Conservation (phyloP, 2,113 vertebrate species). For the Arenaria interpres region DNA sequence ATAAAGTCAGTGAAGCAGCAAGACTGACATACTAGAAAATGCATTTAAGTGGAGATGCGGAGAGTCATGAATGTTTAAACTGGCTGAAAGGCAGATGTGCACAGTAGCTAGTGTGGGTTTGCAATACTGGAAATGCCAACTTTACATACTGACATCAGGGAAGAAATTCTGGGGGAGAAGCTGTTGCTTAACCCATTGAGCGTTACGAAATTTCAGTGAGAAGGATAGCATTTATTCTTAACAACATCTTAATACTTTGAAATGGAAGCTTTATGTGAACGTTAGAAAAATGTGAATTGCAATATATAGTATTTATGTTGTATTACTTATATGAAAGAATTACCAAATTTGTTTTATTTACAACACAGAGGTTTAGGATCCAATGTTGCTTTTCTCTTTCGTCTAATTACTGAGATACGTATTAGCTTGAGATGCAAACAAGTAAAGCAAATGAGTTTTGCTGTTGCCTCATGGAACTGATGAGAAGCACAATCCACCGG, state of each 20-base stretch:
- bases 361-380: background rate
- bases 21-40: constrained; percentile 46
- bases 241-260: background rate
- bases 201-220: background rate
- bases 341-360: background rate
- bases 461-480: background rate
- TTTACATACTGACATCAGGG: background rate
- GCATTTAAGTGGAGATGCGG: constrained; percentile 27
- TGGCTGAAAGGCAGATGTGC: constrained; percentile 49
- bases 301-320: background rate
- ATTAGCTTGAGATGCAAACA: background rate
- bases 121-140: background rate
- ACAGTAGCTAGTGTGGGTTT: constrained; percentile 2
- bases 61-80: constrained; percentile 69
- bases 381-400: background rate
- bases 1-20: constrained; percentile 20
- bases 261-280: background rate
- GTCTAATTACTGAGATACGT: background rate
- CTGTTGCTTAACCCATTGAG: background rate
- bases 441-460: background rate
- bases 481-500: background rate
- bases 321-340: background rate
- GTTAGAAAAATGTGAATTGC: background rate
- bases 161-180: constrained; percentile 4
- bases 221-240: background rate